A percentile compares a stretch with the other conserved stretches of the same genome.
phyloP scores from a whole-genome alignment of 2,113 vertebrate species.

The Andinoacara biseriatus region DNA sequence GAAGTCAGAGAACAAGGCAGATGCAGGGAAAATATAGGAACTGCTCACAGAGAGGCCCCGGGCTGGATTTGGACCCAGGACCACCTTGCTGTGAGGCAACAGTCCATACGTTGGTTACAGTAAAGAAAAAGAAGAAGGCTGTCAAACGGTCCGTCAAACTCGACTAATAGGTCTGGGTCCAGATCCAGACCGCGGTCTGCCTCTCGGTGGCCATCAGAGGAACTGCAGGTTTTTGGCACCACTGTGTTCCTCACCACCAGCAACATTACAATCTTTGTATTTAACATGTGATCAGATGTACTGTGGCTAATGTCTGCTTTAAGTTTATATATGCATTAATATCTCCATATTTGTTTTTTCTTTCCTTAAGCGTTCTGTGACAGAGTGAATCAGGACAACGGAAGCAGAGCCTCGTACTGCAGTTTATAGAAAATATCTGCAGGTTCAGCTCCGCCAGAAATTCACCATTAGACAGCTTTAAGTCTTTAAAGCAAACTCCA shows the following conservation, averaged over 20 bases:
- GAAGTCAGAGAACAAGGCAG: too few species aligned
- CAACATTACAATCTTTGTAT: rapidly evolving
- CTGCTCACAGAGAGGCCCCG: too few species aligned
- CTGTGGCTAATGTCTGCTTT: not conserved
- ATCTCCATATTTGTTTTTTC: rapidly evolving
- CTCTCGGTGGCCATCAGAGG: not conserved
- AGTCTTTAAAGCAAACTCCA: not conserved
- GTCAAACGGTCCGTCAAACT: too few species aligned
- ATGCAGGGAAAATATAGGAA: too few species aligned
- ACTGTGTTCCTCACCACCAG: too few species aligned
- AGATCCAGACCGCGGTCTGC: not conserved
- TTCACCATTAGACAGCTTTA: not conserved
- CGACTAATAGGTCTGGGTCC: too few species aligned
- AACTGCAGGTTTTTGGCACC: not conserved
- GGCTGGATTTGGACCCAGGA: too few species aligned
- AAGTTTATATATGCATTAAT: not conserved
- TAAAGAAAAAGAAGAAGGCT: too few species aligned
- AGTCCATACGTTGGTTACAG: too few species aligned
- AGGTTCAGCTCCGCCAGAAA: not conserved
- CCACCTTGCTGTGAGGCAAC: too few species aligned
- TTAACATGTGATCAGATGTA: not conserved
- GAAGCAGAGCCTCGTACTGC: not conserved
- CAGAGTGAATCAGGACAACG: conserved; percentile 1
- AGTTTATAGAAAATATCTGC: not conserved
- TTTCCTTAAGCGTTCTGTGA: not conserved